A percentile compares a stretch with the other conserved stretches of the same genome.
Evolutionary conservation across 1,140 invertebrate species (phyloP).

Genomic region (Neodiprion pinetum): DNA sequence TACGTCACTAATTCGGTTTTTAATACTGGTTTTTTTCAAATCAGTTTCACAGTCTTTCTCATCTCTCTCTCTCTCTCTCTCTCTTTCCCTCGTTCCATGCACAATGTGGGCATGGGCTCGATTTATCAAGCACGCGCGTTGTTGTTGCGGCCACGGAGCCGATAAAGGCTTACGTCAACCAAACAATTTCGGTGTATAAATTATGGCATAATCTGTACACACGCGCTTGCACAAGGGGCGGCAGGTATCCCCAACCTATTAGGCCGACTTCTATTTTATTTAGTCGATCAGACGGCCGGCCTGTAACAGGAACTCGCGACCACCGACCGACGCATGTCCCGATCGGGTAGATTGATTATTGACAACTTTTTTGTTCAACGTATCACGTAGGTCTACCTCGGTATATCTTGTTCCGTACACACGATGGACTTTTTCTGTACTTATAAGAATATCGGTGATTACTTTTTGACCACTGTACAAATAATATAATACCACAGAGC

Average conservation of each 20-base stretch:
- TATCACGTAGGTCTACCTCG: not conserved
- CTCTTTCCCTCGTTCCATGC: not conserved
- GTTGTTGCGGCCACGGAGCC: too few species aligned
- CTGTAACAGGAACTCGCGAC: not conserved
- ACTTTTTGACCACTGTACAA: too few species aligned
- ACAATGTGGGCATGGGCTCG: not conserved
- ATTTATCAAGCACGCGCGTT: too few species aligned
- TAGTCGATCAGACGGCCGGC: not conserved
- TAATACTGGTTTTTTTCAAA: not conserved
- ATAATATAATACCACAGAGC: too few species aligned
- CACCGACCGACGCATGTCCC: not conserved
- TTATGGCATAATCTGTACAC: not conserved
- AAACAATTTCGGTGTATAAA: constrained; percentile 5
- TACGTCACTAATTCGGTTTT: constrained; percentile 30
- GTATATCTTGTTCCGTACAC: not conserved
- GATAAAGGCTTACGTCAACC: not conserved
- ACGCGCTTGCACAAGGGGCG: not conserved
- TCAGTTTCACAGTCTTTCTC: not conserved
- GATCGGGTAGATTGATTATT: not conserved
- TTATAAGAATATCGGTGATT: too few species aligned
- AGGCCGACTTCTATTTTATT: not conserved
- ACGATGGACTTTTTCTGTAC: too few species aligned
- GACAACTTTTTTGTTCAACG: not conserved
- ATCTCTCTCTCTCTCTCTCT: not conserved
- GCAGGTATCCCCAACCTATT: not conserved